phyloP scores from a whole-genome alignment of 2,113 vertebrate genomes.

The Capreolus pygargus region DNA sequence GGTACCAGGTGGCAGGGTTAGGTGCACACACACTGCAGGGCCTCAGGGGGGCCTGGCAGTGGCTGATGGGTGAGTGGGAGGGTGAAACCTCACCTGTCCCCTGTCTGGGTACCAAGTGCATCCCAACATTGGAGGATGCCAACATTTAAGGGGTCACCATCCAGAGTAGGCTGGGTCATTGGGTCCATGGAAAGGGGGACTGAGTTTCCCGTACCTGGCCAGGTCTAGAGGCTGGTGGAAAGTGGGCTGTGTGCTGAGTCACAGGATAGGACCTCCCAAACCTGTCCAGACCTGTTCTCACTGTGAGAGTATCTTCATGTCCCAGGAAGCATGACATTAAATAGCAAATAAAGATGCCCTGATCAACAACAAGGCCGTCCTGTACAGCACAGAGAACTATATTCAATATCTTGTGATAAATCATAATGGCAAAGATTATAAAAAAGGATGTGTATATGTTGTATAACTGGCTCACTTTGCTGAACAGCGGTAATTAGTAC shows the following conservation, averaged over 20 bases:
- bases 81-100: neutral
- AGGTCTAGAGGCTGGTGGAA: neutral
- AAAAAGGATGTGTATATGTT: neutral
- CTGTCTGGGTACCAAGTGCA: too few relatives aligned
- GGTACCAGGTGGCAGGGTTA: too few relatives aligned
- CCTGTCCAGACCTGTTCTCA: neutral
- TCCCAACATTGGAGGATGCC: neutral
- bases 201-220: neutral
- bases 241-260: neutral
- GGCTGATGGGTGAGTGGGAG: neutral
- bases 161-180: neutral
- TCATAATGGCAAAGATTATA: neutral
- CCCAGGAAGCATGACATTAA: neutral
- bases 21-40: fast-evolving
- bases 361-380: too few relatives aligned
- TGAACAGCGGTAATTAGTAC: neutral
- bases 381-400: neutral
- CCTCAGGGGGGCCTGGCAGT: neutral
- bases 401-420: neutral
- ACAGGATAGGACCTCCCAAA: neutral
- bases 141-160: neutral
- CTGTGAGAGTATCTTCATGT: neutral
- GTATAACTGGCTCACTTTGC: neutral
- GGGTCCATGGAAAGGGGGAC: neutral
- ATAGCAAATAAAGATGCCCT: neutral